Evolutionary conservation across 2,888 invertebrate genomes (phyloP).

Genomic region (Acleris holmiana): DNA sequence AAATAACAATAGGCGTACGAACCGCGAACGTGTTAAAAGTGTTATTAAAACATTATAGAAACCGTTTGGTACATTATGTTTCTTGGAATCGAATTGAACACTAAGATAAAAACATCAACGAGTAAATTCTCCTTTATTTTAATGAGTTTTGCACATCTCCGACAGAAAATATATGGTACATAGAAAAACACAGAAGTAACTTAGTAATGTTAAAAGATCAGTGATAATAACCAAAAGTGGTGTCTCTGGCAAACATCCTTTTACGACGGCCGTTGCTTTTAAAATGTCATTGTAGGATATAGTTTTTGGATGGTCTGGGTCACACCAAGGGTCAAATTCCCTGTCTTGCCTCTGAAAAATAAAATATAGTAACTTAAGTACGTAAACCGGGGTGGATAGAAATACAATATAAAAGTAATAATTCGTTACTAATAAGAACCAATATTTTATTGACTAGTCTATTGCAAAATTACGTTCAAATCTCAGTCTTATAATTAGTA

Average conservation of each 20-base stretch:
- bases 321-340: constrained; percentile 55
- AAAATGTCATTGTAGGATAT: constrained; percentile 83
- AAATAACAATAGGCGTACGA: no score
- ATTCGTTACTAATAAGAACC: no score
- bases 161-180: constrained; percentile 9
- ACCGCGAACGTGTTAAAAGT: no score
- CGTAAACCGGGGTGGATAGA: no score
- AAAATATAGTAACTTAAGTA: neutral
- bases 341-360: constrained; percentile 50
- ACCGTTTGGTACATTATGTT: neutral
- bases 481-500: no score
- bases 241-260: constrained; percentile 76
- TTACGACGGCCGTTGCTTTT: constrained; percentile 83
- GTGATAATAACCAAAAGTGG: constrained; percentile 51
- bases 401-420: no score
- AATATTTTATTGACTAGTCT: no score
- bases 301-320: constrained; percentile 59
- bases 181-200: constrained; percentile 43
- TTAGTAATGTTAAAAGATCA: constrained; percentile 4
- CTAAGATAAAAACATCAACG: neutral
- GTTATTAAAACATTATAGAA: neutral
- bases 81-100: no score
- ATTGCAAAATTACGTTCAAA: no score
- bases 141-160: constrained; percentile 6
- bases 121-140: neutral